Evolutionary conservation across 2,888 invertebrate genomes (phyloP).

Genomic region (Geophilus truncorum): DNA sequence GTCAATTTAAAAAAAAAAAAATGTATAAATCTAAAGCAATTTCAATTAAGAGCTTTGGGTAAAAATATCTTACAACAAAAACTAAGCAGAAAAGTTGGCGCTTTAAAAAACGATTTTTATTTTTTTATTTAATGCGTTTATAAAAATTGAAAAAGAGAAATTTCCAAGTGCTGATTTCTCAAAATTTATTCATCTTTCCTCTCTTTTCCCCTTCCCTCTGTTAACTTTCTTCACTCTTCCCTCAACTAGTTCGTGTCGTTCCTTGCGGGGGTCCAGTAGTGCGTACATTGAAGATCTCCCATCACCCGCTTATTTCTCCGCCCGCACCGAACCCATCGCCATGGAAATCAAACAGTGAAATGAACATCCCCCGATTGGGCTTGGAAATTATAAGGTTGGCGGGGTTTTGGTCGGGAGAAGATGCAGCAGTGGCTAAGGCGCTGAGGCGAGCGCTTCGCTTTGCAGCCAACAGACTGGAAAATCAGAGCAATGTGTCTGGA

Average conservation of each 20-base stretch:
- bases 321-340: conserved; percentile 21
- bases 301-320: neutral
- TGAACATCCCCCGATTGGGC: conserved; percentile 38
- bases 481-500: conserved; percentile 38
- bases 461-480: conserved; percentile 38
- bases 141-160: neutral
- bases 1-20: no score
- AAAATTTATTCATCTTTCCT: neutral
- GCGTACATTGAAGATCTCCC: neutral
- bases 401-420: conserved; percentile 12
- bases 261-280: neutral
- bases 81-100: no score
- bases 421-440: conserved; percentile 25
- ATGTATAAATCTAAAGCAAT: no score
- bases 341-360: conserved; percentile 38
- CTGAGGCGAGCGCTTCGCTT: conserved; percentile 15
- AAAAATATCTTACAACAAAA: no score
- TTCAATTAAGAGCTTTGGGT: no score
- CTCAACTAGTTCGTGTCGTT: neutral
- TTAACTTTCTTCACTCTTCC: neutral
- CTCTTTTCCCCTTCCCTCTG: neutral
- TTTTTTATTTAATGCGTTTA: neutral
- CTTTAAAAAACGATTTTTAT: no score
- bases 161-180: neutral
- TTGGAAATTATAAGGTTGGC: conserved; percentile 34